Evolutionary conservation across 1,140 invertebrate genomes (phyloP), one percentile per base, ranked within the genome.

Genomic region (Fopius arisanus): DNA sequence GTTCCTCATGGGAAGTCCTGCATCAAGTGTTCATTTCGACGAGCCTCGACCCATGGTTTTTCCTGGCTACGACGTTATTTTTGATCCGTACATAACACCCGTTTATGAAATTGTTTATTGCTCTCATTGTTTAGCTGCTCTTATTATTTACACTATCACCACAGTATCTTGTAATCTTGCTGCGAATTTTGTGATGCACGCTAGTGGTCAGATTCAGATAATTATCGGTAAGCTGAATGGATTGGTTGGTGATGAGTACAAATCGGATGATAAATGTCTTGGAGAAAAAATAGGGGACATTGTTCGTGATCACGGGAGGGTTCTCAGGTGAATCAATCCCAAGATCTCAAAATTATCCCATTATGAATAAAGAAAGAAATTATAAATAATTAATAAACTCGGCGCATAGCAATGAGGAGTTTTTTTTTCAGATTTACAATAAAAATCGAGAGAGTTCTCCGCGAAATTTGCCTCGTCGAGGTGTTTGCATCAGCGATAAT

Each of bases 91-190:
- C 10, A 23, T 14, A 0, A 68, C 73, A 0, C 78, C 79, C 0
- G 68, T 31, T 12, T 81, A 80, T 23, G 79, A 81, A 10, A 75
- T 80, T 12, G 62, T 81, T n/a, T 81, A 78, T 14, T 3, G 23
- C 1, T 12, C 72, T 5, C 79, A 79, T 63, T 14, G 75, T 16
- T 12, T 81, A 10, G 67, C 74, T 14, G 75, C 75, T 3, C n/a
- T 79, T 0, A 10, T 77, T 6, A 65, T 62, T 6, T 80, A 77
- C n/a, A 71, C 77, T 0, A 16, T 77, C 4, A 63, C 59, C 0
- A 54, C 67, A 0, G 73, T 72, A 1, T 37, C 31, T 6, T 80
- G 71, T 19, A 74, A 78, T 5, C 33, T 81, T 9, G 75, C 70
- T 1, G 73, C 78, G 0, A 33, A 70, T 7, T 48, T 81, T 2